phyloP scores from a whole-genome alignment of 2,113 vertebrate genomes.

The Equus quagga region DNA sequence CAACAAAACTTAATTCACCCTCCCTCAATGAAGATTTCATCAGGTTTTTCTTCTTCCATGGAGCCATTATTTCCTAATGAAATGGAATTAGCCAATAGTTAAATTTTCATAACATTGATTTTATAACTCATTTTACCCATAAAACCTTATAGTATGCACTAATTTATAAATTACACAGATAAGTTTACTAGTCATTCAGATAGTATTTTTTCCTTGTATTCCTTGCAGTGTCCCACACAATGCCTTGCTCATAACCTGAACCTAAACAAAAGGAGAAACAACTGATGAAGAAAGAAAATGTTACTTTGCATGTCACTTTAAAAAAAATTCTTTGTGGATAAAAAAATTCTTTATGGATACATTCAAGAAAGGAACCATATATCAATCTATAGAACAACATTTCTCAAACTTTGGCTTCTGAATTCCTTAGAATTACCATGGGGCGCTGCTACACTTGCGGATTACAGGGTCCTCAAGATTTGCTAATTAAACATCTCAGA shows the following conservation, averaged over 20 bases:
- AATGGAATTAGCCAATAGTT: neutral
- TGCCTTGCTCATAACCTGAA: neutral
- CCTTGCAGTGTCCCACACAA: neutral
- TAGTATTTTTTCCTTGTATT: neutral
- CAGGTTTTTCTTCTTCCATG: neutral
- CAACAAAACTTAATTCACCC: neutral
- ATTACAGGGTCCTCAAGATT: neutral
- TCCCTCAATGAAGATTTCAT: neutral
- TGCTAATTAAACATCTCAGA: neutral
- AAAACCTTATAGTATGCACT: fast-evolving
- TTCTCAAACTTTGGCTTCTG: neutral
- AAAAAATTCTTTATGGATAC: neutral
- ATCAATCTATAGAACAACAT: neutral
- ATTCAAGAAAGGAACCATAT: neutral
- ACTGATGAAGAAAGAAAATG: neutral
- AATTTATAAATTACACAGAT: neutral
- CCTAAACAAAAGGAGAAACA: neutral
- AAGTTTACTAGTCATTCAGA: neutral
- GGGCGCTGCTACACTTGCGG: neutral
- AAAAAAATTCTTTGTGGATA: neutral
- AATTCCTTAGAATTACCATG: neutral
- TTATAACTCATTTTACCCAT: neutral
- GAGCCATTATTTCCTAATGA: neutral
- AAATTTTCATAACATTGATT: neutral
- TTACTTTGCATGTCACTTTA: neutral